phyloP scores from a whole-genome alignment of 2,797 vertebrate genomes.

The Typhlichthys eigenmanni region DNA sequence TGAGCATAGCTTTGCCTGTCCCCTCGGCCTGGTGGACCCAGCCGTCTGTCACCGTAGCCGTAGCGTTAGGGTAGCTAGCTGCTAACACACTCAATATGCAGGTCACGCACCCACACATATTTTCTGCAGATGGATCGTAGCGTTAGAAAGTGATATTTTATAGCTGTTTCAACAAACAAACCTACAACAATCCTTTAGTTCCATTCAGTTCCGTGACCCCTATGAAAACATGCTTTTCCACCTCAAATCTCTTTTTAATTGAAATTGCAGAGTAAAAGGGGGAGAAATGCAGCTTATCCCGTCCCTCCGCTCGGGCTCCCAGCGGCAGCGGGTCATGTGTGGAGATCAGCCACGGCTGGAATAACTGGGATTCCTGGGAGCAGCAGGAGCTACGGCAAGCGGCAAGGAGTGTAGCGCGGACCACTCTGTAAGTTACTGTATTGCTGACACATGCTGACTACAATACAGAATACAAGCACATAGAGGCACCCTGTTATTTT shows the following conservation, averaged over 20 bases:
- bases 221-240: conserved; percentile 74
- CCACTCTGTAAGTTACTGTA: conserved; percentile 10
- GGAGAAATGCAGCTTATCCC: conserved; percentile 75
- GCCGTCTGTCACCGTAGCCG: neutral
- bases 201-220: conserved; percentile 28
- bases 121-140: neutral
- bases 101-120: neutral
- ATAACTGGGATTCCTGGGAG: conserved; percentile 79
- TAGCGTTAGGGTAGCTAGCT: neutral
- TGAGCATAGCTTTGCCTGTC: too few relatives aligned
- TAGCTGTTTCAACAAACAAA: conserved; percentile 11
- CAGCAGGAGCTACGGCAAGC: conserved; percentile 53
- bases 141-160: neutral
- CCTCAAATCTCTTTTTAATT: conserved; percentile 87
- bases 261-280: conserved; percentile 65
- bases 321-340: conserved; percentile 68
- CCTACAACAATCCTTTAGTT: conserved; percentile 19
- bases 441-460: conserved; percentile 9
- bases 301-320: conserved; percentile 63
- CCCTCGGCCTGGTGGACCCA: too few relatives aligned
- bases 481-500: neutral
- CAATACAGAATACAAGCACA: too few relatives aligned
- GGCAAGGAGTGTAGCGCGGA: conserved; percentile 27
- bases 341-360: conserved; percentile 71
- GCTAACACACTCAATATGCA: neutral